These are phyloP conservation scores for Labeo catla DNA, from an alignment of 2,113 vertebrate genomes.

Conservation along the genomic window DNA sequence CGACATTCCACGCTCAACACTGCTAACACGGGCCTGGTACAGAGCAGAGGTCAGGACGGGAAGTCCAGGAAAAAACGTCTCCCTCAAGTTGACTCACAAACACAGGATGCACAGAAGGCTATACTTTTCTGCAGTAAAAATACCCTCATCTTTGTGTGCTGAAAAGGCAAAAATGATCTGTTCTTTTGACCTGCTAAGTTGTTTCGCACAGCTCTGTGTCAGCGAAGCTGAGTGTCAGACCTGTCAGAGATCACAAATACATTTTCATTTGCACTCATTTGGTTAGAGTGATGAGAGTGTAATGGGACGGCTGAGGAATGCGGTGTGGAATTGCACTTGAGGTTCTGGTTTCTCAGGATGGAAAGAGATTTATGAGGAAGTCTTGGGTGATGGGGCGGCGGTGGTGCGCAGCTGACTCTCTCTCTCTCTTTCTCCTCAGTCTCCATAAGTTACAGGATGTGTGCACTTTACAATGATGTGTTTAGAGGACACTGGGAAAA, in stretches of 20 bases:
- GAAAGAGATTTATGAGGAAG: slow-evolving; percentile 36
- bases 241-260: neutral
- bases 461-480: neutral
- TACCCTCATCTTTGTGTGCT: slow-evolving; percentile 22
- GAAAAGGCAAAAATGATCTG: slow-evolving; percentile 5
- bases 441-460: slow-evolving; percentile 16
- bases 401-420: slow-evolving; percentile 16
- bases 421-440: slow-evolving; percentile 3
- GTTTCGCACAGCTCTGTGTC: neutral
- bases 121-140: slow-evolving; percentile 40
- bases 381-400: neutral
- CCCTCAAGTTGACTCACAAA: slow-evolving; percentile 43
- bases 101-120: neutral
- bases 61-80: slow-evolving; percentile 49
- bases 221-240: neutral
- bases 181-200: neutral
- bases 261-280: neutral
- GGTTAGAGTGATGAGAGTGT: slow-evolving; percentile 27
- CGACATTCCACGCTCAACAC: slow-evolving; percentile 57
- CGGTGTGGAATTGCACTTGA: slow-evolving; percentile 28
- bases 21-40: slow-evolving; percentile 1
- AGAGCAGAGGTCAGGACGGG: slow-evolving; percentile 46
- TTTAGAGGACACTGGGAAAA: slow-evolving; percentile 26
- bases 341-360: slow-evolving; percentile 45
- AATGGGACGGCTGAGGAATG: slow-evolving; percentile 7